Conservation (phyloP, 2,888 invertebrate species). For the Masnerella sp. region DNA sequence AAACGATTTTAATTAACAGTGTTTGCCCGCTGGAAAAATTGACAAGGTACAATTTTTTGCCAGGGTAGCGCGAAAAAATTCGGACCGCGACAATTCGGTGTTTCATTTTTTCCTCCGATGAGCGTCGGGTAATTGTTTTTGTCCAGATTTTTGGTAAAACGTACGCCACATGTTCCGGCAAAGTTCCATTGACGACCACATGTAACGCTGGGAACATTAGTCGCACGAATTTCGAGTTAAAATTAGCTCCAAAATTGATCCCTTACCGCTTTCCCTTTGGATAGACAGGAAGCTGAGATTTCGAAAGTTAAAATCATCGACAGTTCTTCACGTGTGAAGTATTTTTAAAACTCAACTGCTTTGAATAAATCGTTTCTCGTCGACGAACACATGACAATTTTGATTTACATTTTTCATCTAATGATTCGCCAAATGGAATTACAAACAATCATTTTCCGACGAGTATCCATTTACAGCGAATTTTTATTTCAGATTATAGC, state of each 20-base stretch:
- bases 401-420: too few species aligned
- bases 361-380: background rate
- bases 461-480: too few species aligned
- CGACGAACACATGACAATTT: too few species aligned
- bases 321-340: background rate
- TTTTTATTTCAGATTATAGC: background rate
- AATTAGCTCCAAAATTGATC: constrained; percentile 43
- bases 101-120: background rate
- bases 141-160: constrained; percentile 15
- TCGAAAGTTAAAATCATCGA: constrained; percentile 14
- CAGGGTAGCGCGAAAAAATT: background rate
- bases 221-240: constrained; percentile 35
- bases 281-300: constrained; percentile 33
- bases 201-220: constrained; percentile 32
- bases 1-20: constrained; percentile 5
- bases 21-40: background rate
- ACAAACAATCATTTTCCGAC: too few species aligned
- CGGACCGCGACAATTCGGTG: background rate
- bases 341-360: constrained; percentile 7
- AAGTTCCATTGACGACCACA: constrained; percentile 20
- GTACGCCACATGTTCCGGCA: constrained; percentile 37
- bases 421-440: too few species aligned
- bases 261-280: constrained; percentile 2
- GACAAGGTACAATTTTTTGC: background rate
- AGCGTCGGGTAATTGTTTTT: constrained; percentile 13